These are phyloP conservation scores for Lepeophtheirus salmonis DNA, from an alignment of 1,140 invertebrate genomes.

Conservation along the genomic window DNA sequence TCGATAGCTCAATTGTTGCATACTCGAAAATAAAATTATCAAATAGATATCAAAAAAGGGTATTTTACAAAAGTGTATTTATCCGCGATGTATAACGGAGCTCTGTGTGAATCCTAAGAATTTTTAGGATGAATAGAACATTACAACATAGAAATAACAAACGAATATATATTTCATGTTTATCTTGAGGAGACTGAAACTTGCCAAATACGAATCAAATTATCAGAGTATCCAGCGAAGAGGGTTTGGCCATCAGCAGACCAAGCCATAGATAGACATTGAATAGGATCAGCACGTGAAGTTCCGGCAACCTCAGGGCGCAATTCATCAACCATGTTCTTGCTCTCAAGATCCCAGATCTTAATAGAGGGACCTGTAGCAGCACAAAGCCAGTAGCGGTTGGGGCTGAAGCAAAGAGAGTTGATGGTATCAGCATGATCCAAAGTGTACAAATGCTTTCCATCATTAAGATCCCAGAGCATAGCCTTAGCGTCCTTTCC, in stretches of 20 bases:
- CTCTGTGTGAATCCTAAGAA: too few relatives aligned
- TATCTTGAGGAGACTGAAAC: conserved; percentile 33
- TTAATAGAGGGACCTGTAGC: conserved; percentile 97
- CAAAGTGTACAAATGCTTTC: conserved; percentile 95
- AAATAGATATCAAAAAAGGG: too few relatives aligned
- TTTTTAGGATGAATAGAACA: too few relatives aligned
- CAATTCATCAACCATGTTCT: conserved; percentile 96
- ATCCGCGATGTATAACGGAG: too few relatives aligned
- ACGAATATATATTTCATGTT: too few relatives aligned
- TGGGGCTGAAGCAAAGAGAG: conserved; percentile 94
- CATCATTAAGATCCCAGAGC: conserved; percentile 99
- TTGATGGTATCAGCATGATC: conserved; percentile 98
- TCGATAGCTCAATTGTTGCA: too few relatives aligned
- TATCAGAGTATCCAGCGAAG: conserved; percentile 97
- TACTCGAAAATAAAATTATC: too few relatives aligned
- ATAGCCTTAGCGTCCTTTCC: conserved; percentile 99
- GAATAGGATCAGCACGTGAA: conserved; percentile 56
- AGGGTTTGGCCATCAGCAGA: conserved; percentile 96
- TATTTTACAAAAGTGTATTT: too few relatives aligned
- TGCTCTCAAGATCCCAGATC: conserved; percentile 99
- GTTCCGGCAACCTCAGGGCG: conserved; percentile 69
- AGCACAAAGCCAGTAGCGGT: conserved; percentile 98
- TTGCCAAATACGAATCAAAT: conserved; percentile 95
- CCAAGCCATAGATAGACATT: conserved; percentile 95
- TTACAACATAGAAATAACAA: too few relatives aligned